Conservation (phyloP, 2,113 vertebrate species). For the Sapajus apella region DNA sequence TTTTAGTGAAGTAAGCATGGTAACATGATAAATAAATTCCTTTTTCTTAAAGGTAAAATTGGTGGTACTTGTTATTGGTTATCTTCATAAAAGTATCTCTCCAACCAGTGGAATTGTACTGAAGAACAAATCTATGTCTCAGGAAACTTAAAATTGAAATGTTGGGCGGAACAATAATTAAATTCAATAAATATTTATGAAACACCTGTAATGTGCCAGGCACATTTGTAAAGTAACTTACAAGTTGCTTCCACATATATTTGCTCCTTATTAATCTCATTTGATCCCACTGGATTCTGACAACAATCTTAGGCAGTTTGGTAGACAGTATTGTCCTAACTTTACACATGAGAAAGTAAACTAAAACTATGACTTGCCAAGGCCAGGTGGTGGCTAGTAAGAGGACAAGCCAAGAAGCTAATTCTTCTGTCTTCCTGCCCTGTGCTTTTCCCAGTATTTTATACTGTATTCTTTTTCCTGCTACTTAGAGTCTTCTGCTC, state of each 20-base stretch:
- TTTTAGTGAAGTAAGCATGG: background rate
- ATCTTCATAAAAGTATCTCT: conserved; percentile 10
- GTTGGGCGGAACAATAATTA: background rate
- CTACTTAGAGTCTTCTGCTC: background rate
- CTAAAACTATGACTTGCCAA: background rate
- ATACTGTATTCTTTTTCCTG: background rate
- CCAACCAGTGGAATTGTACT: background rate
- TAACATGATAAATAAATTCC: conserved; percentile 6
- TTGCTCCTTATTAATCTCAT: background rate
- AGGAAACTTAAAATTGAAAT: conserved; percentile 25
- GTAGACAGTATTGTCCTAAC: background rate
- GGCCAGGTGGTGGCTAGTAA: background rate
- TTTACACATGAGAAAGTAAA: conserved; percentile 4
- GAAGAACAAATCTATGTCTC: background rate
- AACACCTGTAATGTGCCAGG: background rate
- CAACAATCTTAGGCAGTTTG: background rate
- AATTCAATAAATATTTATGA: background rate
- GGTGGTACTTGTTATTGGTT: background rate
- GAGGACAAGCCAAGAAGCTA: background rate
- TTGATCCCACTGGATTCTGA: background rate
- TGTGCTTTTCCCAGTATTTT: background rate
- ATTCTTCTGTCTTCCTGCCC: background rate
- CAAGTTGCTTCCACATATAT: background rate
- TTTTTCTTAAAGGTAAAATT: conserved; percentile 38
- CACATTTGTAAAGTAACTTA: background rate